Evolutionary conservation across 2,888 invertebrate genomes (phyloP), one percentile per base, ranked within the genome.

Genomic region (Malacosoma neustria): DNA sequence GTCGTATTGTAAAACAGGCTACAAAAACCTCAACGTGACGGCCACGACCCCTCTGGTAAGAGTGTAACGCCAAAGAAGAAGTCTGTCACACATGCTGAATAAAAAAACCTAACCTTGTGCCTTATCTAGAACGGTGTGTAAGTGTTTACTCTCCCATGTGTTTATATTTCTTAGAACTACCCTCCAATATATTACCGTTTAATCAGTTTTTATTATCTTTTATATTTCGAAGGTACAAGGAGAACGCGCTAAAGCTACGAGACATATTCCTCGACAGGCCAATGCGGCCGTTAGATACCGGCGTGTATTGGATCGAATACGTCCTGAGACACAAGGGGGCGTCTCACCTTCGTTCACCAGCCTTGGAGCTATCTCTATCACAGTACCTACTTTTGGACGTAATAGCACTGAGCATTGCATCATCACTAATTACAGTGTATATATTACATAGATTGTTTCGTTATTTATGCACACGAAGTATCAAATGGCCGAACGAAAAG

Each of bases 301-400:
- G 89, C 0, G 68, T 89, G 1, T 91, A 88, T 64, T 91, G 90
- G 91, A 84, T 88, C 35, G 91, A 91, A 59, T 89, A 90, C 47
- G 87, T 90, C 0, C 62, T 89, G 4, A 79, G 89, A 29, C 88
- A 90, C 48, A 82, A 86, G 38, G 89, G 89, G 1, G 88, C 88
- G 0, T 47, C 61, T 1, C 87, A 88, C 41, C 43, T 89, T 14
- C 68, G 85, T 30, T 86, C 85, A n/a, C 80, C 86, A 1, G 86
- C 86, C 0, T 62, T 84, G 1, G 84, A 87, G 39, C 61, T 89
- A 11, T 56, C 76, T 0, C 64, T 74, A 43, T 62, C 79, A 15
- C 87, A 89, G 76, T 72, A 79, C 49, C 52, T 81, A 12, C 56
- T 86, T 34, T 50, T 87, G 40, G 87, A 87, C 41, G 63, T 86